These are phyloP conservation scores for Amphipyra berbera DNA, from an alignment of 2,888 invertebrate species.

Conservation along the genomic window DNA sequence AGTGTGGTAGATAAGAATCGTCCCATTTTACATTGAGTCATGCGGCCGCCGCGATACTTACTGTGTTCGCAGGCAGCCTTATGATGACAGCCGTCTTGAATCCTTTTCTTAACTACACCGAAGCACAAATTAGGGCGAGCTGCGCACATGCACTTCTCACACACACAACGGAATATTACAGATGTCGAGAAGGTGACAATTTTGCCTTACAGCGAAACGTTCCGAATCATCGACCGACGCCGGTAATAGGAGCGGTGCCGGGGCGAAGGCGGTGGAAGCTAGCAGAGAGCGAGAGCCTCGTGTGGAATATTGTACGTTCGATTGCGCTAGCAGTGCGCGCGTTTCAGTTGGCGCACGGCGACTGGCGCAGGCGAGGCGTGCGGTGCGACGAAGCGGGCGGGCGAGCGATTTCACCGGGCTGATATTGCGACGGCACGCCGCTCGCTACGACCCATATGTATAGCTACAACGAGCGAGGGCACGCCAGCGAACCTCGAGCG, in stretches of 20 bases:
- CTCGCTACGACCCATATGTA: conserved; percentile 86
- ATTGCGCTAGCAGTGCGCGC: conserved; percentile 89
- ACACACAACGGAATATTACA: conserved; percentile 64
- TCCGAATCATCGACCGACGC: conserved; percentile 70
- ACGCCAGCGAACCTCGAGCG: conserved; percentile 79
- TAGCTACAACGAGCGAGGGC: conserved; percentile 84
- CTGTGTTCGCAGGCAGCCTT: conserved; percentile 89
- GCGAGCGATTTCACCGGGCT: conserved; percentile 89
- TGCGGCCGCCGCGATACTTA: conserved; percentile 85
- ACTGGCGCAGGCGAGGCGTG: conserved; percentile 89
- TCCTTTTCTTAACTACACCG: conserved; percentile 79
- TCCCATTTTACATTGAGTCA: conserved; percentile 89
- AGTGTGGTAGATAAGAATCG: conserved; percentile 86
- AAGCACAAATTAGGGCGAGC: conserved; percentile 78
- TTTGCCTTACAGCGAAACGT: conserved; percentile 65
- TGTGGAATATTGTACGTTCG: conserved; percentile 82
- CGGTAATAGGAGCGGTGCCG: conserved; percentile 70
- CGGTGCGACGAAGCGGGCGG: conserved; percentile 87
- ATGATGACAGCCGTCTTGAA: conserved; percentile 89
- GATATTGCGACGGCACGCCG: conserved; percentile 88
- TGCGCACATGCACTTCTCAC: conserved; percentile 81
- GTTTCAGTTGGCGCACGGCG: conserved; percentile 90
- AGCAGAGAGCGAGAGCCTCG: conserved; percentile 78
- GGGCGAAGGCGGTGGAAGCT: conserved; percentile 70
- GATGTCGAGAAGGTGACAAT: conserved; percentile 64